Evolutionary conservation across 1,140 invertebrate species (phyloP).

Genomic region (Anastrepha obliqua): DNA sequence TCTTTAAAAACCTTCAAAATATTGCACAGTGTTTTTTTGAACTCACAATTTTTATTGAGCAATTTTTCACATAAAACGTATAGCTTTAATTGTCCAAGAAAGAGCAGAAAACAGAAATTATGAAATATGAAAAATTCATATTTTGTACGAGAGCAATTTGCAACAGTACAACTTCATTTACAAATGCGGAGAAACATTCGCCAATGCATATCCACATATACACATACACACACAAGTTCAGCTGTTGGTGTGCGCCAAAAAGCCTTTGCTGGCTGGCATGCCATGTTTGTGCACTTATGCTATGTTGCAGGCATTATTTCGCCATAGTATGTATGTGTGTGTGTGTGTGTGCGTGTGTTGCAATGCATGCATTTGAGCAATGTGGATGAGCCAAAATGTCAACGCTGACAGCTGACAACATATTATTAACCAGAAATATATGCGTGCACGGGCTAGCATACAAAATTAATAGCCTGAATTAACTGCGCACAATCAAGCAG

Average conservation of each 20-base stretch:
- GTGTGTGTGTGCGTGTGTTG: background rate
- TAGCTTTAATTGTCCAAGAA: conserved; percentile 13
- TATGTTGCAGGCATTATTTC: background rate
- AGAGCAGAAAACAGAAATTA: background rate
- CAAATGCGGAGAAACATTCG: background rate
- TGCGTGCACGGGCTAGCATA: background rate
- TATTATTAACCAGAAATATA: conserved; percentile 58
- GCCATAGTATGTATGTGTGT: too few species aligned
- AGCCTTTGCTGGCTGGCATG: background rate
- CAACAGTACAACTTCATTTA: conserved; percentile 51
- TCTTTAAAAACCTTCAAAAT: background rate
- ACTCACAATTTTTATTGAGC: background rate
- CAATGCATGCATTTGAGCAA: background rate
- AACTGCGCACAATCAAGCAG: conserved; percentile 1
- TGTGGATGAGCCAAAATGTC: conserved; percentile 55
- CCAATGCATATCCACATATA: background rate
- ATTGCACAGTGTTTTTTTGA: background rate
- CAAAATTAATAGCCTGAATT: conserved; percentile 52
- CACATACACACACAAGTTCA: background rate
- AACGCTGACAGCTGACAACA: conserved; percentile 60
- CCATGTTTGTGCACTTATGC: background rate
- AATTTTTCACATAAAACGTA: conserved; percentile 30
- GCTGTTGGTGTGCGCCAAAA: background rate
- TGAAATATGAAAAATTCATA: conserved; percentile 48
- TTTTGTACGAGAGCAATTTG: conserved; percentile 49